Evolutionary conservation across 2,888 invertebrate species (phyloP), one percentile per base, ranked within the genome.

Genomic region (Penaeus monodon): DNA sequence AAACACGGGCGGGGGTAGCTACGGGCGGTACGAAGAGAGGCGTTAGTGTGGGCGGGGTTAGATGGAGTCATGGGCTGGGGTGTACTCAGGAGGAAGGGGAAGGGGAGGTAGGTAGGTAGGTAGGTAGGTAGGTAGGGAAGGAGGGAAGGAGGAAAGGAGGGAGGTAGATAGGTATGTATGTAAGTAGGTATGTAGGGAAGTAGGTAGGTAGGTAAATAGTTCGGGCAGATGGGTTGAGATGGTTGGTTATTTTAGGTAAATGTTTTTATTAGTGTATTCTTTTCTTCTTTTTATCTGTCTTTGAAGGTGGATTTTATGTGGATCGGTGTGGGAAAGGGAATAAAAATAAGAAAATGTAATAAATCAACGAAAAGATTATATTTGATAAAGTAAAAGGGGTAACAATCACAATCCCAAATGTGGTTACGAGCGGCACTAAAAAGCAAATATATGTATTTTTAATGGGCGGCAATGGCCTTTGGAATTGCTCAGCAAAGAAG

Each of bases 1-100:
- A 96, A 91, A 98, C 98, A 93, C 98, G 95, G 92, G 97, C 98
- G 91, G 97, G 97, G 91, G 97, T 98, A 91, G 97, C 97, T 89
- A 85, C 22, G 57, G 82, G 49, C 57, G 57, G 57, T 57, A 57
- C 57, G 57, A 57, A 57, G 57, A 57, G 57, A 20, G n/a, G 33
- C 57, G 79, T 64, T 49, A 24, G 57, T 44, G 81, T 70, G 82
- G 82, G 65, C 29, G 63, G 20, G 27, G 78, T 44, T 44, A 10
- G 78, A 65, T n/a, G n/a, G 57, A 3, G 17, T 14, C 57, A 17
- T 3, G 33, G 33, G 27, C 29, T 0, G 80, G 14, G 44, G 6
- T n/a, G 44, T 38, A 17, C 27, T 27, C n/a, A 22, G 6, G 24
- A 1, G 64, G 63, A 24, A 10, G 24, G 27, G 22, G 63, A 14